phyloP scores from a whole-genome alignment of 2,113 vertebrate species.

The Ceratotherium simum region DNA sequence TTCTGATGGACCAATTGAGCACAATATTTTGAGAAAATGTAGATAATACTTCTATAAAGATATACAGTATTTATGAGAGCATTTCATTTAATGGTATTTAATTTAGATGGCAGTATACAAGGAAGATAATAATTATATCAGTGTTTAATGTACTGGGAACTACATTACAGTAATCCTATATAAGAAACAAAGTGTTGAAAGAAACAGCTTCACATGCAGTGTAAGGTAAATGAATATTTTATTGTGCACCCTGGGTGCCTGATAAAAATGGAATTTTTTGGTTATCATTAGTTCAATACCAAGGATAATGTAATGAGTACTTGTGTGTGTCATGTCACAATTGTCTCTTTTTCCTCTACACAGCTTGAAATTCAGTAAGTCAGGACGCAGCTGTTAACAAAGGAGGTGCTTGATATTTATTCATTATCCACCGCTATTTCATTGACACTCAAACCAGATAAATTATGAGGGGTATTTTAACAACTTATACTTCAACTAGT shows the following conservation, averaged over 20 bases:
- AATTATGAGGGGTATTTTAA: constrained; percentile 63
- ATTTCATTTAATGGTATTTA: constrained; percentile 72
- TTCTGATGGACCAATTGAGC: constrained; percentile 43
- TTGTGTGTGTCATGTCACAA: constrained; percentile 57
- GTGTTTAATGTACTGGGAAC: constrained; percentile 71
- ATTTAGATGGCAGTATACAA: constrained; percentile 65
- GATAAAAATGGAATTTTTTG: constrained; percentile 62
- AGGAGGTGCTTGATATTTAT: constrained; percentile 59
- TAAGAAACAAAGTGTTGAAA: constrained; percentile 57
- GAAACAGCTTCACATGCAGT: constrained; percentile 51
- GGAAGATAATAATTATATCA: constrained; percentile 68
- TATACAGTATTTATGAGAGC: constrained; percentile 67
- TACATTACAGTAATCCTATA: constrained; percentile 63
- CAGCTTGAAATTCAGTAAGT: constrained; percentile 53
- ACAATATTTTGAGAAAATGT: constrained; percentile 53
- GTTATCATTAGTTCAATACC: constrained; percentile 67
- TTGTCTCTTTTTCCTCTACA: constrained; percentile 54
- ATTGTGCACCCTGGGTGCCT: constrained; percentile 42
- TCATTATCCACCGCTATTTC: constrained; percentile 45
- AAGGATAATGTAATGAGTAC: constrained; percentile 50
- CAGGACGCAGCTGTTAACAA: constrained; percentile 61
- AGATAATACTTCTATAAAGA: constrained; percentile 71
- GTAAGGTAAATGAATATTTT: constrained; percentile 75
- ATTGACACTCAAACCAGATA: constrained; percentile 36
- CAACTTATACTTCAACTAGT: constrained; percentile 29